Base-by-base conservation (phyloP, 2,113 vertebrate genomes). In the Lampris megalopsis region DNA sequence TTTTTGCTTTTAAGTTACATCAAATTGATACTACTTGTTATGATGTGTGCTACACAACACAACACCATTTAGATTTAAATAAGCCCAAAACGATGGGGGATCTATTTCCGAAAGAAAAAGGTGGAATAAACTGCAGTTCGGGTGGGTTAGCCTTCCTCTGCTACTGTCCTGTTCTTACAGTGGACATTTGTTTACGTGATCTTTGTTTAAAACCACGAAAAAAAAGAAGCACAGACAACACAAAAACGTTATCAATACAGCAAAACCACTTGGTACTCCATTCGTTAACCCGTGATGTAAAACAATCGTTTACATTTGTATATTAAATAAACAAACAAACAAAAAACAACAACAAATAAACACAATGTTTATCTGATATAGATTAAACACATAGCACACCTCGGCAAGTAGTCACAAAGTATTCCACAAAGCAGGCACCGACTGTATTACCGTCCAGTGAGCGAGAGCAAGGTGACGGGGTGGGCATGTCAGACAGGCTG, bases 391-490 rank as follows among this genome's bases (percentile, higher is more conserved):
- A 68, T 4, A 81, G 63, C 62, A 79, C 76, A 86, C 11, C 38
- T 70, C 79, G 56, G 48, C 73, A 84, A 72, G 41, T 45, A 74
- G 60, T 75, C 87, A 86, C 77, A 89, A 77, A 85, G 68, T 73
- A 77, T 67, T 77, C 40, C 54, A 75, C 74, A 84, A 66, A 87
- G 50, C 56, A 78, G 71, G 66, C n/a, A 0, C 58, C 62, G 24
- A 24, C 24, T 24, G 24, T 63, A 64, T 61, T 24, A 54, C 11
- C 24, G 50, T 80, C 63, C 74, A 75, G 70, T 74, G 71, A 75
- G 72, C 40, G 49, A 52, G 43, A 50, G 8, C 61, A 66, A 49
- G 72, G 68, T 68, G 65, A 68, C 68, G 48, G 36, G 24, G 63
- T 52, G 36, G 67, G 37, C 11, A 6, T 5, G 47, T 6, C 42